These are phyloP conservation scores for Torymus texanus DNA, from an alignment of 2,888 invertebrate genomes.

Conservation along the genomic window DNA sequence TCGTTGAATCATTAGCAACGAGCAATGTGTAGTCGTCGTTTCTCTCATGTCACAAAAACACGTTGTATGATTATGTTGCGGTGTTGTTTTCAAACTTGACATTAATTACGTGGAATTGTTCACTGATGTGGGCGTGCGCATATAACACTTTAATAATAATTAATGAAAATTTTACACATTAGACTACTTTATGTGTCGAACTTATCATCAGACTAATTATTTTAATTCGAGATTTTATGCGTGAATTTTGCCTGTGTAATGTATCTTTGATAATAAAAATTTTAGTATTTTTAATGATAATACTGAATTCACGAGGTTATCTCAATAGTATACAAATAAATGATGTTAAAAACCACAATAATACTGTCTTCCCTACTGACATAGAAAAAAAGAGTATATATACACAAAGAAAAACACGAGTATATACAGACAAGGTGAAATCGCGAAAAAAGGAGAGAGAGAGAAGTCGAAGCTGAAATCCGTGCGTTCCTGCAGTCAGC, in stretches of 20 bases:
- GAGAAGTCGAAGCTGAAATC: slow-evolving; percentile 35
- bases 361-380: background rate
- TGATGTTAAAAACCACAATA: background rate
- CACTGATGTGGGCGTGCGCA: no score
- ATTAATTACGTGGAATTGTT: no score
- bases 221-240: no score
- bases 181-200: no score
- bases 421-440: no score
- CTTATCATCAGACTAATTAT: no score
- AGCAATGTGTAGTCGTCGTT: slow-evolving; percentile 3
- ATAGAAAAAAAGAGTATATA: background rate
- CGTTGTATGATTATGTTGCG: background rate
- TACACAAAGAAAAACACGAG: background rate
- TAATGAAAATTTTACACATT: no score
- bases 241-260: background rate
- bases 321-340: background rate
- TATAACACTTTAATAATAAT: no score
- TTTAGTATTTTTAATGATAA: no score
- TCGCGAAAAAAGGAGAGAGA: background rate
- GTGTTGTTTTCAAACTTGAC: background rate
- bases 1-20: slow-evolving; percentile 49
- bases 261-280: no score
- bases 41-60: background rate
- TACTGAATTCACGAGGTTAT: background rate
- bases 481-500: slow-evolving; percentile 9